Evolutionary conservation across 2,888 invertebrate genomes (phyloP).

Genomic region (Furcula furcula): DNA sequence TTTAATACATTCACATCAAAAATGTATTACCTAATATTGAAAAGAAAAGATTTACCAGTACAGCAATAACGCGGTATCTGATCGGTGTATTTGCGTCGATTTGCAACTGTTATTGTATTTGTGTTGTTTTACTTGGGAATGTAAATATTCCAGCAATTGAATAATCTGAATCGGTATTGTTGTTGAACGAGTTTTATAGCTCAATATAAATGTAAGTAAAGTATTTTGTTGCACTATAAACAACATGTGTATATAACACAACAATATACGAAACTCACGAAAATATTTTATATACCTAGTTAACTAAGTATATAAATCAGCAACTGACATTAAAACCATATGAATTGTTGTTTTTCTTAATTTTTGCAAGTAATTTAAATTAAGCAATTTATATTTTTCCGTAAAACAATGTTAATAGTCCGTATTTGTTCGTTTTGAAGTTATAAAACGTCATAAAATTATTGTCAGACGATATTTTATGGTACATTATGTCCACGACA

Average conservation of each 20-base stretch:
- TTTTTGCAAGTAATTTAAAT: conserved; percentile 24
- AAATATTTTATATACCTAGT: no score
- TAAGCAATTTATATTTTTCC: conserved; percentile 17
- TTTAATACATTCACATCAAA: no score
- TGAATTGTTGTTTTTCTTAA: conserved; percentile 6
- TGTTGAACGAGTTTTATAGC: no score
- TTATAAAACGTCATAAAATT: conserved; percentile 13
- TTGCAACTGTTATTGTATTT: conserved; percentile 2
- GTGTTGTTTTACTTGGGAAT: conserved; percentile 8
- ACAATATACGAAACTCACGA: no score
- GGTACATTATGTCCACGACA: conserved; percentile 17
- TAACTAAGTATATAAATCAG: no score
- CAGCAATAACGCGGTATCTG: conserved; percentile 36
- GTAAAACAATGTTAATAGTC: conserved; percentile 18
- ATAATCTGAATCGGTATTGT: no score
- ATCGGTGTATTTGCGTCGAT: conserved; percentile 25
- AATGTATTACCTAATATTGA: no score
- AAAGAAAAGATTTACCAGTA: conserved; percentile 42
- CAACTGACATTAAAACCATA: not conserved
- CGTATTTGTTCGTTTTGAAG: conserved; percentile 11
- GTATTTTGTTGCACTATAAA: no score
- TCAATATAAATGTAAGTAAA: no score
- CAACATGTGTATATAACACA: no score
- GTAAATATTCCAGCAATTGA: no score
- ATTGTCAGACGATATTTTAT: conserved; percentile 11